Conservation (phyloP, 1,140 invertebrate species). For the Musca domestica region DNA sequence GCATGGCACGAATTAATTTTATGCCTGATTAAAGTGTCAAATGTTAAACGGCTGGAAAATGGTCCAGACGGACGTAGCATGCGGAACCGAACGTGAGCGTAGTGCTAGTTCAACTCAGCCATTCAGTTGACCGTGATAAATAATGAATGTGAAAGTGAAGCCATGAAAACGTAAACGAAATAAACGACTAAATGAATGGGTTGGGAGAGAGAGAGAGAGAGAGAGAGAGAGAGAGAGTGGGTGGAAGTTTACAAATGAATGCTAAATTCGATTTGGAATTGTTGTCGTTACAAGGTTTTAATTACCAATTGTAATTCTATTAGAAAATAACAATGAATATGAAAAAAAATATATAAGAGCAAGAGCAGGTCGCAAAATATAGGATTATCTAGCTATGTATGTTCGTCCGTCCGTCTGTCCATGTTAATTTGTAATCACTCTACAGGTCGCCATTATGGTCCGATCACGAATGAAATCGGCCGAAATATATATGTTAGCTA, state of each 20-base stretch:
- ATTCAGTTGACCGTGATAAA: constrained; percentile 7
- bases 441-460: too few species aligned
- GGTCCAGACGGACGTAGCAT: too few species aligned
- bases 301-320: too few species aligned
- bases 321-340: too few species aligned
- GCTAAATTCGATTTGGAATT: neutral
- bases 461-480: too few species aligned
- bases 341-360: too few species aligned
- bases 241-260: neutral
- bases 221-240: neutral
- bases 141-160: constrained; percentile 1
- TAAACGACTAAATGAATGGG: neutral
- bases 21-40: constrained; percentile 19
- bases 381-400: too few species aligned
- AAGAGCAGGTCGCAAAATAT: too few species aligned
- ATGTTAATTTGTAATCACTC: too few species aligned
- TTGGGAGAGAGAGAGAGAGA: neutral
- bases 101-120: neutral
- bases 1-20: constrained; percentile 19
- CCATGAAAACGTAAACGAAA: neutral
- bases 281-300: too few species aligned
- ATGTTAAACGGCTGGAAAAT: constrained; percentile 10
- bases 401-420: too few species aligned
- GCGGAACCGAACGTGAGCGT: neutral
- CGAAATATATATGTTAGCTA: too few species aligned